Conservation (phyloP, 2,113 vertebrate genomes). For the Ctenomys sociabilis region DNA sequence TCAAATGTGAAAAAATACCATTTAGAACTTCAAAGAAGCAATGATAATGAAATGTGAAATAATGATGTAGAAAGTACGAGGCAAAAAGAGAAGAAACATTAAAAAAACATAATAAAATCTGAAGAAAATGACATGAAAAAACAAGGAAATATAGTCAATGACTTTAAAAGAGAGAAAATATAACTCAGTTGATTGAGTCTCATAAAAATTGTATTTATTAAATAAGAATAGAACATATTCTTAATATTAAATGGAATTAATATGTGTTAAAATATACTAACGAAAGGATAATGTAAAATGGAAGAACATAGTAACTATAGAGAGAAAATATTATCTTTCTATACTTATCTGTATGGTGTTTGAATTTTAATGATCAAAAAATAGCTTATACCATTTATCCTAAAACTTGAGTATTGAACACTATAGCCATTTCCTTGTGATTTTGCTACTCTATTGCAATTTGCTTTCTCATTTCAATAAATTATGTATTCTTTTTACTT, state of each 20-base stretch:
- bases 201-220: background rate
- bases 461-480: background rate
- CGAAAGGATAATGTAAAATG: background rate
- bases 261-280: background rate
- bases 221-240: background rate
- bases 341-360: background rate
- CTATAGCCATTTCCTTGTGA: background rate
- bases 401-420: background rate
- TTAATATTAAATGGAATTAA: background rate
- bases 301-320: background rate
- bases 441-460: background rate
- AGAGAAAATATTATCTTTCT: background rate
- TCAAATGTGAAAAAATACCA: constrained; percentile 38
- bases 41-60: constrained; percentile 3
- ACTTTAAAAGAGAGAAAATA: background rate
- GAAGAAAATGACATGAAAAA: background rate
- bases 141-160: background rate
- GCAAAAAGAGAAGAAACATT: background rate
- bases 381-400: background rate
- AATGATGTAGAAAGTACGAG: background rate
- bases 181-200: background rate
- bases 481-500: background rate
- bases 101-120: background rate
- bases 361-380: background rate
- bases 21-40: background rate